phyloP scores from a whole-genome alignment of 2,888 invertebrate species.

The Brenthis daphne region DNA sequence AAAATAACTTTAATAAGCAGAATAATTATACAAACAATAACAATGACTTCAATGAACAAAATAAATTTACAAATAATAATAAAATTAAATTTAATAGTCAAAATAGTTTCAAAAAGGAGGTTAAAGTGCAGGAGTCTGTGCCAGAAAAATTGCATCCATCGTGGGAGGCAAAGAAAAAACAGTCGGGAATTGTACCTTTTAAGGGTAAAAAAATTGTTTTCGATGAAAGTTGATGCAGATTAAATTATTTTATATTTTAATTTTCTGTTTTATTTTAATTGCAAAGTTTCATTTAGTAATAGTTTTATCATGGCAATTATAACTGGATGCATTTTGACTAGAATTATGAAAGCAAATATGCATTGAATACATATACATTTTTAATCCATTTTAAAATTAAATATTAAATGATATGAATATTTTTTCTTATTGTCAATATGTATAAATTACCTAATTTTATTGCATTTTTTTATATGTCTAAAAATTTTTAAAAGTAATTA shows the following conservation, averaged over 20 bases:
- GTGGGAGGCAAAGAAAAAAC: slow-evolving; percentile 79
- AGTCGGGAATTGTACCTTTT: slow-evolving; percentile 70
- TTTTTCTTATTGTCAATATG: too few relatives aligned
- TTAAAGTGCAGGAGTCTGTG: slow-evolving; percentile 38
- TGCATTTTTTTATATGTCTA: too few relatives aligned
- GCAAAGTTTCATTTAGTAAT: not conserved
- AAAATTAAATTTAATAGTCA: slow-evolving; percentile 29
- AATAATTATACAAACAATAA: slow-evolving; percentile 14
- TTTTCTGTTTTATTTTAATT: slow-evolving; percentile 1
- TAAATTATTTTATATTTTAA: slow-evolving; percentile 10
- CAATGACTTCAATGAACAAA: slow-evolving; percentile 27
- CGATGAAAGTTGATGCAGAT: slow-evolving; percentile 54
- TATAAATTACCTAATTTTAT: too few relatives aligned
- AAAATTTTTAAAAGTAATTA: too few relatives aligned
- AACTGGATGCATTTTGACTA: too few relatives aligned
- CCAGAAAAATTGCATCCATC: slow-evolving; percentile 78
- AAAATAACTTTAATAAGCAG: slow-evolving; percentile 43
- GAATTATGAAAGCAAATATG: too few relatives aligned
- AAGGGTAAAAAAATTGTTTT: slow-evolving; percentile 77
- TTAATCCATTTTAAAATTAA: too few relatives aligned
- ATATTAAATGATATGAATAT: too few relatives aligned
- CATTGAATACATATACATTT: too few relatives aligned
- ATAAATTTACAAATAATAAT: slow-evolving; percentile 14
- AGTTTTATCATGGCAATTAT: too few relatives aligned
- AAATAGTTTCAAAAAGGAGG: slow-evolving; percentile 30